phyloP scores from a whole-genome alignment of 2,113 vertebrate genomes.

The Balaenoptera acutorostrata region DNA sequence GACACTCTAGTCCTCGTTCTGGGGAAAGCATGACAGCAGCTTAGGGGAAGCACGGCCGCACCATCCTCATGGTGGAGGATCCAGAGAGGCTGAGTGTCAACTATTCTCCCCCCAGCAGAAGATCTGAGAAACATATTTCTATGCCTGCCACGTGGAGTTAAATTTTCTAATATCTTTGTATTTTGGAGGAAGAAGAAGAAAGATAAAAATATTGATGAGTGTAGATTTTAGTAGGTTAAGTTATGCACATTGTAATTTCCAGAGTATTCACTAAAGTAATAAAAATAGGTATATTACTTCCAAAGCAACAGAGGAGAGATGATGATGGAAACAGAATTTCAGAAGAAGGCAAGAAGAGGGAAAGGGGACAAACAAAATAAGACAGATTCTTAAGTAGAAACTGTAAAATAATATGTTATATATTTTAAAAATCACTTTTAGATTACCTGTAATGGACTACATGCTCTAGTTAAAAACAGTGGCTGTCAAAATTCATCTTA shows the following conservation, averaged over 20 bases:
- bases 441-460: background rate
- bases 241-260: background rate
- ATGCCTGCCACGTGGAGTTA: background rate
- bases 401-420: background rate
- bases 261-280: background rate
- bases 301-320: background rate
- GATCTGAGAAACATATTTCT: background rate
- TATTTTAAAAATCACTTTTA: background rate
- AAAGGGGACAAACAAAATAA: background rate
- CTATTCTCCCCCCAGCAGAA: background rate
- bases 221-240: background rate
- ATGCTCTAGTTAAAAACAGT: background rate
- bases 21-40: background rate
- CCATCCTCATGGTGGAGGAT: background rate
- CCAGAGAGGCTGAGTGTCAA: background rate
- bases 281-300: background rate
- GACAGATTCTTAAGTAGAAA: background rate
- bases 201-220: background rate
- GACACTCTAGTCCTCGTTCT: background rate
- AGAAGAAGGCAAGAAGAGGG: background rate
- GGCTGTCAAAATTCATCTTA: background rate
- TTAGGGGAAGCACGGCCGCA: background rate
- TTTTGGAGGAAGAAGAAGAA: background rate
- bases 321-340: background rate
- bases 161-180: background rate